Percentiles rank a stretch among this genome's conserved stretches.
These are phyloP conservation scores for Drosophila ochracea DNA, from an alignment of 2,888 invertebrate genomes.

Conservation along the genomic window DNA sequence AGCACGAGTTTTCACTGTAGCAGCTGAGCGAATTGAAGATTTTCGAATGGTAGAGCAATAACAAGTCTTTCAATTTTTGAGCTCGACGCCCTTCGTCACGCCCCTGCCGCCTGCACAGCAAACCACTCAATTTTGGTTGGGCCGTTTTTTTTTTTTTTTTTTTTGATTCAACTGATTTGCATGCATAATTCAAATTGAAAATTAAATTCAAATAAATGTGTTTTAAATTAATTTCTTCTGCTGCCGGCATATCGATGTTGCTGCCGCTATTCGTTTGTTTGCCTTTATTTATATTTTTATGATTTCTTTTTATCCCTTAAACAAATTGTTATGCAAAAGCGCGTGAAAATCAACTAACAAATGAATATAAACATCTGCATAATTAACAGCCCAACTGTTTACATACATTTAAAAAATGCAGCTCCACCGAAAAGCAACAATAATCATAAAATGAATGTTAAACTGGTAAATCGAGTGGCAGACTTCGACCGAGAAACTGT, in stretches of 20 bases:
- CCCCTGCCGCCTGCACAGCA: not conserved
- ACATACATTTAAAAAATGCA: slow-evolving; percentile 47
- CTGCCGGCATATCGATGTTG: slow-evolving; percentile 1
- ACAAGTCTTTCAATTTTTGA: slow-evolving; percentile 5
- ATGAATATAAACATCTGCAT: slow-evolving; percentile 65
- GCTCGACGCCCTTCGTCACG: not conserved
- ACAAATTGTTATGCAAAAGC: slow-evolving; percentile 75
- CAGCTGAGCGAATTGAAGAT: slow-evolving; percentile 9
- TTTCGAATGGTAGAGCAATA: not conserved
- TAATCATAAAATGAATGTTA: slow-evolving; percentile 26
- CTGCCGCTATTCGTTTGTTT: slow-evolving; percentile 12
- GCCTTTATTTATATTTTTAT: not conserved
- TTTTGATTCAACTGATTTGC: slow-evolving; percentile 46
- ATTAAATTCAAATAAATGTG: slow-evolving; percentile 67
- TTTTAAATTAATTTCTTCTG: slow-evolving; percentile 60
- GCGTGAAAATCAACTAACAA: slow-evolving; percentile 76
- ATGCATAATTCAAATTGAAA: slow-evolving; percentile 70
- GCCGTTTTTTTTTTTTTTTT: not conserved
- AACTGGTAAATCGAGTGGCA: slow-evolving; percentile 17
- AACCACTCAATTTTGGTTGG: slow-evolving; percentile 11
- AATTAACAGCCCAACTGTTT: slow-evolving; percentile 69
- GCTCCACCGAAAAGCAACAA: slow-evolving; percentile 5
- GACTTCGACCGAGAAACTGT: slow-evolving; percentile 1
- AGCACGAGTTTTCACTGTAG: slow-evolving; percentile 10
- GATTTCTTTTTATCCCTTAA: slow-evolving; percentile 12